Percentiles rank a stretch among this genome's conserved stretches.
phyloP scores from a whole-genome alignment of 2,113 vertebrate genomes.

The Isurus oxyrinchus region DNA sequence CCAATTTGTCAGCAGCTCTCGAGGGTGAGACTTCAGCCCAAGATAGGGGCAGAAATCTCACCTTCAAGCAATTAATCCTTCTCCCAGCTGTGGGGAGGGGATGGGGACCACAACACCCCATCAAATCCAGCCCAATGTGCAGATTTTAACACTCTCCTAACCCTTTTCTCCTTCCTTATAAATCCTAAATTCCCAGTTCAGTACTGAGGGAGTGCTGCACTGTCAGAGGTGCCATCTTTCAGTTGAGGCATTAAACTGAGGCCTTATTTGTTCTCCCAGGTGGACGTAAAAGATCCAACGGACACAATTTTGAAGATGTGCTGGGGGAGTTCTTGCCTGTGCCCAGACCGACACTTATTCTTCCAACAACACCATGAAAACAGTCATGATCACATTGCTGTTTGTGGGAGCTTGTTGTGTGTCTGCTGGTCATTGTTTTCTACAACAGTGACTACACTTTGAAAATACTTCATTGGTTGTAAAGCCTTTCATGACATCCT shows the following conservation, averaged over 20 bases:
- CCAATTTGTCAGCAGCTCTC: not conserved
- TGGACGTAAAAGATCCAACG: too few species aligned
- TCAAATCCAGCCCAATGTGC: not conserved
- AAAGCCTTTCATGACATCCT: not conserved
- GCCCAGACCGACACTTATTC: too few species aligned
- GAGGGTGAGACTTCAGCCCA: not conserved
- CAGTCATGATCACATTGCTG: too few species aligned
- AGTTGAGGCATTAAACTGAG: too few species aligned
- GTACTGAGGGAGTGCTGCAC: too few species aligned
- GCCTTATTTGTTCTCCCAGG: too few species aligned
- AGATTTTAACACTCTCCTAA: not conserved
- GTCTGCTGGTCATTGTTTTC: too few species aligned
- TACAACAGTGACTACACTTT: not conserved
- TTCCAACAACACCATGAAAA: too few species aligned
- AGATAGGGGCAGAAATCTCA: not conserved
- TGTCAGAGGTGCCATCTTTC: too few species aligned
- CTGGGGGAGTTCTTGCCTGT: too few species aligned
- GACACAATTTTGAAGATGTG: too few species aligned
- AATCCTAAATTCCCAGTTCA: not conserved
- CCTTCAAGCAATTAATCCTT: not conserved
- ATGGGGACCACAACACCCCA: not conserved
- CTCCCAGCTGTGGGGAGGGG: not conserved
- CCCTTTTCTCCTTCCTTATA: not conserved
- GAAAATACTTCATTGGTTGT: not conserved
- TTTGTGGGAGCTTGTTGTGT: too few species aligned